Percentiles rank a stretch among this genome's conserved stretches.
These are phyloP conservation scores for mouse (Mus musculus) DNA, from an alignment of 2,113 vertebrate genomes.

Conservation along the genomic window DNA sequence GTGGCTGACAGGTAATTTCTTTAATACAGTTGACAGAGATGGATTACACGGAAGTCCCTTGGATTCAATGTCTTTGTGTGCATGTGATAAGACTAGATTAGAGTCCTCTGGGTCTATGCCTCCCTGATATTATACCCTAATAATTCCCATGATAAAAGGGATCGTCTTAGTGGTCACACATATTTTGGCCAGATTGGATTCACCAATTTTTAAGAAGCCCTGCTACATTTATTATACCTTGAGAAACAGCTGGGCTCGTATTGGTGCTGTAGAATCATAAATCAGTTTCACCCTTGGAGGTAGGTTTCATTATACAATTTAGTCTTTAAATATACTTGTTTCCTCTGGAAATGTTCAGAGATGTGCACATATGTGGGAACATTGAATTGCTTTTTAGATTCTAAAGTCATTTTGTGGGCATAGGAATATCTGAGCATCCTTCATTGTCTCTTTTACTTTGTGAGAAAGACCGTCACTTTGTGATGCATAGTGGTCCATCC, in stretches of 20 bases:
- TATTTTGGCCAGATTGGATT: conserved; percentile 77
- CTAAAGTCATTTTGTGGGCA: neutral
- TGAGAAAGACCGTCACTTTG: neutral
- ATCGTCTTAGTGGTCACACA: conserved; percentile 79
- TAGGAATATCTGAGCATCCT: neutral
- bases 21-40: conserved; percentile 94
- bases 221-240: conserved; percentile 74
- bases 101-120: conserved; percentile 88
- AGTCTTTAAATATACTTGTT: conserved; percentile 34
- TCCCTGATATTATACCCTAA: conserved; percentile 87
- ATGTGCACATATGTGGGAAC: neutral
- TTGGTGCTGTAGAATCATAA: conserved; percentile 67
- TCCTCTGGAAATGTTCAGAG: neutral
- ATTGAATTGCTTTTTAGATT: conserved; percentile 43
- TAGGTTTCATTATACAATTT: neutral
- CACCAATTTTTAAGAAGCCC: conserved; percentile 73
- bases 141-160: conserved; percentile 88
- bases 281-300: conserved; percentile 72
- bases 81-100: conserved; percentile 89
- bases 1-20: conserved; percentile 95
- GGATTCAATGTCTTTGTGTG: conserved; percentile 89
- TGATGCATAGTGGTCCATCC: neutral
- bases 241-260: conserved; percentile 79
- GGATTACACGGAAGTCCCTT: conserved; percentile 89
- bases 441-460: neutral